These are phyloP conservation scores for Drosophila kepulauana DNA, from an alignment of 1,140 invertebrate species.

Conservation along the genomic window DNA sequence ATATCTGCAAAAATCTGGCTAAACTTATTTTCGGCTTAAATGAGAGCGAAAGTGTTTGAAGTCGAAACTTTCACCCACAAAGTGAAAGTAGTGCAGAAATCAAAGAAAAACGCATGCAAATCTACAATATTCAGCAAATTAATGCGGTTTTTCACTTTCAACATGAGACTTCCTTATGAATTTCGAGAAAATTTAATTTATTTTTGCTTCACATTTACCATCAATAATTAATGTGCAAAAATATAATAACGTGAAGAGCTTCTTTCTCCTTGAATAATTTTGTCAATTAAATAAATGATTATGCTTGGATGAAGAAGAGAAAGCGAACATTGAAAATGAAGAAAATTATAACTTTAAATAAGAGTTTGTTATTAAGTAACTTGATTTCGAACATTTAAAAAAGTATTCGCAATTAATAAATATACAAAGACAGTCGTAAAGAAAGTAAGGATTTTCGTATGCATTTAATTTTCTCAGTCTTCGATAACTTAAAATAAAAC, in stretches of 20 bases:
- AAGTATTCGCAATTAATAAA: no score
- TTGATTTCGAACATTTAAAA: no score
- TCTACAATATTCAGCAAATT: constrained; percentile 12
- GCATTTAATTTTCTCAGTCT: no score
- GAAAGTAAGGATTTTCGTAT: no score
- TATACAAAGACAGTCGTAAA: no score
- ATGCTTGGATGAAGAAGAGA: no score
- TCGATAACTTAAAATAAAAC: no score
- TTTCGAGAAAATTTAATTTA: background rate
- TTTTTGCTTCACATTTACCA: background rate
- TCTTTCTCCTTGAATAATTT: background rate
- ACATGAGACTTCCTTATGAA: background rate
- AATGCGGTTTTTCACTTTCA: constrained; percentile 6
- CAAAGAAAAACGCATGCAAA: constrained; percentile 32
- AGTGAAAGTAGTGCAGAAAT: constrained; percentile 73
- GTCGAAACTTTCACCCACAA: constrained; percentile 67
- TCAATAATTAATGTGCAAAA: background rate
- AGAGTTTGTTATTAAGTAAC: no score
- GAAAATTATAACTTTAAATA: no score
- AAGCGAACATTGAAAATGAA: no score
- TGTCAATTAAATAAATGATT: no score
- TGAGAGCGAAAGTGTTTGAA: constrained; percentile 63
- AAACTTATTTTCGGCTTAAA: constrained; percentile 29
- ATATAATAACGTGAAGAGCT: background rate
- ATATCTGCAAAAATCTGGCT: background rate